Conservation (phyloP, 2,797 vertebrate species). For the Xenopus petersii region DNA sequence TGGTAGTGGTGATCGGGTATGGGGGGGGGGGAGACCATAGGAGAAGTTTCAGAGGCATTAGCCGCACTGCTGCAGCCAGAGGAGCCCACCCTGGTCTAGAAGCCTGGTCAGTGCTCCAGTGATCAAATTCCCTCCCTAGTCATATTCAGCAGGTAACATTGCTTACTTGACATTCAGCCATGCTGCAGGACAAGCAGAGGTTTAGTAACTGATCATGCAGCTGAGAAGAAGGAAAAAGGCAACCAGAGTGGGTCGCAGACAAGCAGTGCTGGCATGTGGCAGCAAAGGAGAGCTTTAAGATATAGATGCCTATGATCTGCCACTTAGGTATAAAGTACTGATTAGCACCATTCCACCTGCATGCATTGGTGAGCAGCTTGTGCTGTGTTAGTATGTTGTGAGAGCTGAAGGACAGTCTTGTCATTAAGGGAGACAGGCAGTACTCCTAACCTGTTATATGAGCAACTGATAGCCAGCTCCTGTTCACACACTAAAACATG, state of each 20-base stretch:
- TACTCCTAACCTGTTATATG: neutral
- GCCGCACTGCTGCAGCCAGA: conserved; percentile 36
- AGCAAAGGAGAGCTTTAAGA: neutral
- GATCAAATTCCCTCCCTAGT: neutral
- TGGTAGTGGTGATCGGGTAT: neutral
- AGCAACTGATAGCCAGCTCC: neutral
- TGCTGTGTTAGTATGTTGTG: conserved; percentile 24
- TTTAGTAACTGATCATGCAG: conserved; percentile 19
- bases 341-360: neutral
- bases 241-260: conserved; percentile 15
- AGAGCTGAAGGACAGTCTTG: conserved; percentile 55
- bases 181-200: conserved; percentile 1
- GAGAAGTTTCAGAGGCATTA: conserved; percentile 44
- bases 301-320: conserved; percentile 7
- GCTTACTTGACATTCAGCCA: neutral
- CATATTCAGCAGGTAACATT: conserved; percentile 9
- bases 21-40: neutral
- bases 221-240: conserved; percentile 2
- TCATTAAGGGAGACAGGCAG: neutral
- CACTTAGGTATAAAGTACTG: neutral
- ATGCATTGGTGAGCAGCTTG: neutral
- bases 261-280: conserved; percentile 13
- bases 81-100: conserved; percentile 36
- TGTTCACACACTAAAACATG: neutral
- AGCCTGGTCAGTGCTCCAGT: conserved; percentile 41